phyloP scores from a whole-genome alignment of 37 sponge, comb jelly and placozoan species.

The Beroe forskalii region DNA sequence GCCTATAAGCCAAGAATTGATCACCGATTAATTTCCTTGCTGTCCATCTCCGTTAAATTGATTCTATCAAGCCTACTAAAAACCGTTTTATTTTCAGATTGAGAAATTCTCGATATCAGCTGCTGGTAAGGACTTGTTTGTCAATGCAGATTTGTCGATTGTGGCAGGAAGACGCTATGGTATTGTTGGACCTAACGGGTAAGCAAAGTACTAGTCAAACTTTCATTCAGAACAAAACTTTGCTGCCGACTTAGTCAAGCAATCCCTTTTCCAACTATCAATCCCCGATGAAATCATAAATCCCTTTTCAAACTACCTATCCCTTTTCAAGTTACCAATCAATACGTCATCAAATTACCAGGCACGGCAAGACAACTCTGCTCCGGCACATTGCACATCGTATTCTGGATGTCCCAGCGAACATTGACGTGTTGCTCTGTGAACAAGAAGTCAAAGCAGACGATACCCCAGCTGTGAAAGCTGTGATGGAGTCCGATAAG shows the following conservation, averaged over 20 bases:
- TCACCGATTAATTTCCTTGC: too few species aligned
- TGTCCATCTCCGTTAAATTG: too few species aligned
- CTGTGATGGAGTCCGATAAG: conserved; percentile 84
- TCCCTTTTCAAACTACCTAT: too few species aligned
- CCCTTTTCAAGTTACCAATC: too few species aligned
- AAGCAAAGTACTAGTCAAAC: too few species aligned
- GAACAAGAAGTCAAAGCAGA: conserved; percentile 93
- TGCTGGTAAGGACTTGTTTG: conserved; percentile 89
- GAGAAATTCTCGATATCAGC: conserved; percentile 94
- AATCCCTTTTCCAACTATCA: too few species aligned
- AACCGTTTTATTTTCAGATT: conserved; percentile 71
- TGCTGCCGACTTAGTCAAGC: too few species aligned
- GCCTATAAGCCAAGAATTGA: too few species aligned
- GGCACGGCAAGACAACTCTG: conserved; percentile 95
- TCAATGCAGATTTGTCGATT: conserved; percentile 84
- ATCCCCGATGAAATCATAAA: too few species aligned
- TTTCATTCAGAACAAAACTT: too few species aligned
- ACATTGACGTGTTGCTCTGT: conserved; percentile 90
- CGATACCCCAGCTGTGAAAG: conserved; percentile 84
- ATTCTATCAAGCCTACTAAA: too few species aligned
- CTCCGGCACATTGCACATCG: conserved; percentile 89
- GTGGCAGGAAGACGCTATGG: conserved; percentile 87
- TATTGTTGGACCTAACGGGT: conserved; percentile 98
- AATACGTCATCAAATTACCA: conserved; percentile 1
- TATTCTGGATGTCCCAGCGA: conserved; percentile 82